A percentile compares a stretch with the other conserved stretches of the same genome.
These are phyloP conservation scores for Oreochromis mossambicus DNA, from an alignment of 2,797 vertebrate genomes.

Conservation along the genomic window DNA sequence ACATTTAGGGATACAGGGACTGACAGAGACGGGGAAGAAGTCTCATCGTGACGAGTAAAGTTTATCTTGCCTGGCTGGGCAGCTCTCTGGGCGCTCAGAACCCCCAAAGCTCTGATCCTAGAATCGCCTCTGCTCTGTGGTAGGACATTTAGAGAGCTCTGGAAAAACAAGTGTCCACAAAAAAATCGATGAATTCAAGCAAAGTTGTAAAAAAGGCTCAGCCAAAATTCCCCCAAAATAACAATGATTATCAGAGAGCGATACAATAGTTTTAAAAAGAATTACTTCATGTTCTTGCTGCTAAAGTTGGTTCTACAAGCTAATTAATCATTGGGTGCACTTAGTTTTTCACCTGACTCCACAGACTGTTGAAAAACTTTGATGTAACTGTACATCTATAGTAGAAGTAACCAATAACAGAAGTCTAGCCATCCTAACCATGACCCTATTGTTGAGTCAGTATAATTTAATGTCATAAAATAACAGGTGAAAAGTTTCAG, in stretches of 20 bases:
- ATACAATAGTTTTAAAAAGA: not conserved
- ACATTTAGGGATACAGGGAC: not conserved
- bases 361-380: not conserved
- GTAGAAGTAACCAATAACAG: not conserved
- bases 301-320: not conserved
- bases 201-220: not conserved
- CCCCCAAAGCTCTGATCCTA: not conserved
- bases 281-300: not conserved
- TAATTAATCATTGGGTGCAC: not conserved
- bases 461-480: not conserved
- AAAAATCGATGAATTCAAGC: not conserved
- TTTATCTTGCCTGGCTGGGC: not conserved
- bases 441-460: not conserved
- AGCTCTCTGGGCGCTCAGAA: not conserved
- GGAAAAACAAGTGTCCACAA: not conserved
- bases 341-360: not conserved
- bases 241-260: fast-evolving
- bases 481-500: not conserved
- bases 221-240: not conserved
- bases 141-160: not conserved
- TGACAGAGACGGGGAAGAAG: not conserved
- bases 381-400: not conserved
- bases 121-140: fast-evolving
- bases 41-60: fast-evolving
- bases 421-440: not conserved